Base-by-base conservation (phyloP, 2,888 invertebrate genomes). In the Amiota mariae region DNA sequence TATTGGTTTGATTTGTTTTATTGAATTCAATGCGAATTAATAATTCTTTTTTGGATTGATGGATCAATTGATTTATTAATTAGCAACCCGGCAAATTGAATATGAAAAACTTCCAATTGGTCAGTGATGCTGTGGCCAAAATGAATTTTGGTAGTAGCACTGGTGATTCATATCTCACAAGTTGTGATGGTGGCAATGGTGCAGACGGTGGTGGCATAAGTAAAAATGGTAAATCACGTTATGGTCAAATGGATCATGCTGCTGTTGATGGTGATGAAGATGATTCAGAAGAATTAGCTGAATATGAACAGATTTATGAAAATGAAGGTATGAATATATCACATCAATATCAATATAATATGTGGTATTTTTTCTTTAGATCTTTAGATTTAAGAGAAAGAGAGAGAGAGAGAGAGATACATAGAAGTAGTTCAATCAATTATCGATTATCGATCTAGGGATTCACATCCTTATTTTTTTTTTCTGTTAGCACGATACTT, bases 31-130 rank as follows among this genome's bases (percentile, higher is more conserved):
- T 24, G 36, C 15, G n/a, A n/a, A n/a, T 63, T 18, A 9, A 66
- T 13, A 66, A 68, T 47, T 73, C 46, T 72, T 75, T 66, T 71
- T 49, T 24, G 24, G 56, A 36, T 63, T 11, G 73, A 57, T 73
- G 8, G 36, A 36, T 36, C 36, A 36, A 36, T 36, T 36, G 36
- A 36, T 36, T 36, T 36, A 36, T 36, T 36, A 87, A 87, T 47
- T 88, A 94, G 93, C 96, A 96, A 93, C 96, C 97, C 15, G 97
- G 97, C 74, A 96, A 96, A 91, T 90, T 97, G 87, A 96, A 97
- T 88, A 91, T 96, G 92, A 96, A 95, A 90, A 96, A 96, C 89
- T 97, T 95, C 89, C 94, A 95, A 68, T 93, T 96, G 90, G 96
- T 97, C 75, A 96, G 96, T 83, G 96, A 97, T 88, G 96, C 96